Evolutionary conservation across 2,113 vertebrate species (phyloP).

Genomic region (Tyto alba): DNA sequence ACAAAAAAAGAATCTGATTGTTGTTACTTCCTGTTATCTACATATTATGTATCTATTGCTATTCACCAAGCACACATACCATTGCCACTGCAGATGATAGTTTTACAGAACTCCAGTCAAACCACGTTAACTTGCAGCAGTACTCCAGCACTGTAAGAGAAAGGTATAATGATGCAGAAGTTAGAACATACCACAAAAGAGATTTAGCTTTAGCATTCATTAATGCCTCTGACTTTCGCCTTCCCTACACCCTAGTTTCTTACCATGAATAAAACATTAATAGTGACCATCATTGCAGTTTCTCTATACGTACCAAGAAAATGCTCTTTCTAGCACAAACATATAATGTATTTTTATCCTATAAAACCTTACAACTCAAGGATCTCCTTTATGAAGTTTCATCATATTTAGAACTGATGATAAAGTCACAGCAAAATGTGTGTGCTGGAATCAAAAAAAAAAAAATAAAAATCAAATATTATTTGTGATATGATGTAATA

Average conservation of each 20-base stretch:
- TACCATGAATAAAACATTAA: background rate
- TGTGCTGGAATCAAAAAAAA: background rate
- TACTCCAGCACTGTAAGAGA: background rate
- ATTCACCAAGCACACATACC: background rate
- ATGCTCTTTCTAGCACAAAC: background rate
- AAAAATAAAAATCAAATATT: background rate
- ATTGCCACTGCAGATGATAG: background rate
- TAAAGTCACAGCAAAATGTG: background rate
- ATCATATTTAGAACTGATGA: background rate
- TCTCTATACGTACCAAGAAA: background rate
- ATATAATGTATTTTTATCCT: background rate
- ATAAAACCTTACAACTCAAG: background rate
- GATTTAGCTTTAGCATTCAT: background rate
- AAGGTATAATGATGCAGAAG: background rate
- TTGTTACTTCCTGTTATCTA: background rate
- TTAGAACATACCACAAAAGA: background rate
- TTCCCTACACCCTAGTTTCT: background rate
- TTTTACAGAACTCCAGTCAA: background rate
- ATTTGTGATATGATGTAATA: background rate
- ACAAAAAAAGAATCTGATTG: background rate
- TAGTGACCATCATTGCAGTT: background rate
- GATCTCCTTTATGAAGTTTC: background rate
- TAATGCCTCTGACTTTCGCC: background rate
- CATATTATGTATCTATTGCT: background rate
- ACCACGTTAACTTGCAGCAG: background rate